Conservation (phyloP, 1,140 invertebrate genomes). For the Brachionus calyciflorus region DNA sequence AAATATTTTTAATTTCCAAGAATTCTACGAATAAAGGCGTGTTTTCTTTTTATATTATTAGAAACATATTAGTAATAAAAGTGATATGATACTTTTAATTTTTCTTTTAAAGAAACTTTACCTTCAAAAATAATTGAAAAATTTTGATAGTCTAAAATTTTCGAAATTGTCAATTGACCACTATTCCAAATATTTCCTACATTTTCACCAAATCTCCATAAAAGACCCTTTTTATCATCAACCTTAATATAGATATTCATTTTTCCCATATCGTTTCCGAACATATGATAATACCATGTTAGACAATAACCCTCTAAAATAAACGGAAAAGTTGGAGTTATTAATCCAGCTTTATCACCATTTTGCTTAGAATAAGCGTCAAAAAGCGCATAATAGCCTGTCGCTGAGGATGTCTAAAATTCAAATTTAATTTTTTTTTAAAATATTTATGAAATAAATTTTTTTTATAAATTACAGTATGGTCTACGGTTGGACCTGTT, state of each 20-base stretch:
- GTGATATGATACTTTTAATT: too few species aligned
- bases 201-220: constrained; percentile 41
- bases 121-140: constrained; percentile 51
- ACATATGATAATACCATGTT: constrained; percentile 48
- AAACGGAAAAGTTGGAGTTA: constrained; percentile 18
- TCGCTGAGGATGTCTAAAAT: not conserved
- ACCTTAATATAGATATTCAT: constrained; percentile 39
- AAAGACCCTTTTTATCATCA: constrained; percentile 25
- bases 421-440: not conserved
- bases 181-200: constrained; percentile 38
- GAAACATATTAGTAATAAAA: too few species aligned
- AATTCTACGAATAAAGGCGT: too few species aligned
- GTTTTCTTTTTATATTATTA: too few species aligned
- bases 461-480: constrained; percentile 49
- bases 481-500: constrained; percentile 55
- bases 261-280: constrained; percentile 46
- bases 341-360: constrained; percentile 37
- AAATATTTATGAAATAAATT: not conserved
- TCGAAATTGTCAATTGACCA: not conserved
- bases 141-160: constrained; percentile 17
- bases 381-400: constrained; percentile 38
- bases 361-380: constrained; percentile 5
- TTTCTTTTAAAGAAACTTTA: not conserved
- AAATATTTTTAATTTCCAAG: too few species aligned
- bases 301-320: constrained; percentile 41